Percentiles rank a stretch among this genome's conserved stretches.
Evolutionary conservation across 1,140 invertebrate genomes (phyloP).

Genomic region (Nomia melanderi): DNA sequence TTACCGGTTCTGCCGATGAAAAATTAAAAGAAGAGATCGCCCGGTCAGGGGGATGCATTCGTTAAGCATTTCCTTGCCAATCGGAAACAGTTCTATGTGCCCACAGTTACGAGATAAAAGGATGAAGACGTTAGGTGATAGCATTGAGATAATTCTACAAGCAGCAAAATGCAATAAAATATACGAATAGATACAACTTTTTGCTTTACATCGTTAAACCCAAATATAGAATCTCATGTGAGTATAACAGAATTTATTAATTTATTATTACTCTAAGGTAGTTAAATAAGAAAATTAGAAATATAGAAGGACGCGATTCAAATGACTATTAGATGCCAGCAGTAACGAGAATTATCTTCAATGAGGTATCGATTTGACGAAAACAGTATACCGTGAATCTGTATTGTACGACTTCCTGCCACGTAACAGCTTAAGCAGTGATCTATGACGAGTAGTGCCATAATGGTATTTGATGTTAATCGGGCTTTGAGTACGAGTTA

Average conservation of each 20-base stretch:
- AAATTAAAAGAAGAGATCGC: conserved; percentile 69
- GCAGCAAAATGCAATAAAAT: too few species aligned
- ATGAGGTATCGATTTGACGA: not conserved
- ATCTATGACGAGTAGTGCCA: conserved; percentile 46
- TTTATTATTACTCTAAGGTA: too few species aligned
- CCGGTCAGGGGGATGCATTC: conserved; percentile 2
- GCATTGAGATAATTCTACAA: too few species aligned
- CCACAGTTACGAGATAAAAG: too few species aligned
- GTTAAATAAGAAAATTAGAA: too few species aligned
- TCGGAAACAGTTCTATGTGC: not conserved
- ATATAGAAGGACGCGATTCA: too few species aligned
- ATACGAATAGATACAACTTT: too few species aligned
- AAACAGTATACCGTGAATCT: not conserved
- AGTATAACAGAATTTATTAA: too few species aligned
- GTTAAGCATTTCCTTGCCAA: not conserved
- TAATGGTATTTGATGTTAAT: conserved; percentile 80
- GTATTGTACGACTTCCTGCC: not conserved
- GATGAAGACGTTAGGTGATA: too few species aligned
- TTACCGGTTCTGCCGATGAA: conserved; percentile 73
- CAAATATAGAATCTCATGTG: too few species aligned
- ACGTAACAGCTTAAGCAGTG: not conserved
- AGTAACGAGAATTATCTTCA: not conserved
- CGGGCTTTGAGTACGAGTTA: conserved; percentile 76
- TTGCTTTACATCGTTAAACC: too few species aligned
- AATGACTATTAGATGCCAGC: too few species aligned